Base-by-base conservation (phyloP, 1,140 invertebrate genomes). In the Plectrocnemia conspersa region DNA sequence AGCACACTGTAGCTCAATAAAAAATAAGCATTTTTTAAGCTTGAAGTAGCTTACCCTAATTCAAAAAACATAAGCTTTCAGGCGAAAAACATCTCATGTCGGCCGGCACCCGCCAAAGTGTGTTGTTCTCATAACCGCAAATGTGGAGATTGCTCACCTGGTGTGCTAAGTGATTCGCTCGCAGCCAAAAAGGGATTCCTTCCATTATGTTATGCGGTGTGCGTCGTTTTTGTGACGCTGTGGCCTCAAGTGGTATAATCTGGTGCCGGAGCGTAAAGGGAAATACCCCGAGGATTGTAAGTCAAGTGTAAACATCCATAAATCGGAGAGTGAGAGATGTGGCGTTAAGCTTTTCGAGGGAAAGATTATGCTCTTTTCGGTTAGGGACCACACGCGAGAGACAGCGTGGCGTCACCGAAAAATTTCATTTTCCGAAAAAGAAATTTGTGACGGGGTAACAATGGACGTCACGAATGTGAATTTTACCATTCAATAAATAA, bases 371-470 rank as follows among this genome's bases (percentile, higher is more conserved):
- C 25, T 9, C 36, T 9, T 19, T 10, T 9, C 16, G 21, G 9
- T 22, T 10, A 9, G n/a, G 23, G 56, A 58, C 56, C 56, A 58
- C 56, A 53, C 50, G 56, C 44, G 42, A 27, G 49, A 58, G 56
- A 58, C 56, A 58, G 56, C 56, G 16, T 58, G 56, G 56, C 50
- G 49, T 54, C 56, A 32, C 22, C 22, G n/a, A n/a, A n/a, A n/a
- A n/a, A n/a, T n/a, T n/a, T n/a, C n/a, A n/a, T n/a, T n/a, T n/a
- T n/a, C n/a, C n/a, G n/a, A n/a, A n/a, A n/a, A n/a, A n/a, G n/a
- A n/a, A n/a, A n/a, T n/a, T n/a, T n/a, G n/a, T n/a, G n/a, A n/a
- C n/a, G n/a, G n/a, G n/a, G n/a, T n/a, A n/a, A n/a, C n/a, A n/a
- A n/a, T n/a, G n/a, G n/a, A n/a, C n/a, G n/a, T n/a, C n/a, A n/a